Evolutionary conservation across 1,140 invertebrate genomes (phyloP).

Genomic region (Drosophila nigromelanica): DNA sequence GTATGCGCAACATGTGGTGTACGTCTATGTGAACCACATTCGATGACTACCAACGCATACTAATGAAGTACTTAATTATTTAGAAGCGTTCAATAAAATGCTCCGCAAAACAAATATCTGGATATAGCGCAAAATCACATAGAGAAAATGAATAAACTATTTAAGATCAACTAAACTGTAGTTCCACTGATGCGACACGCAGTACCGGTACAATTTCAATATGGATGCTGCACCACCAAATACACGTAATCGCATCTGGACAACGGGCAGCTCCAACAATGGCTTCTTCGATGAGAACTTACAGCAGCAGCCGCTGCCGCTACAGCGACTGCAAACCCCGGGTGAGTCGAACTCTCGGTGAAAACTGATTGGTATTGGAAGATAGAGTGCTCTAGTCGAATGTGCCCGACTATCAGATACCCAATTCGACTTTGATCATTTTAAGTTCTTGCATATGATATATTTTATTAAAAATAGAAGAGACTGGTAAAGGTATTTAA

Average conservation of each 20-base stretch:
- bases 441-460: no score
- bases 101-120: slow-evolving; percentile 50
- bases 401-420: no score
- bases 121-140: slow-evolving; percentile 43
- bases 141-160: slow-evolving; percentile 41
- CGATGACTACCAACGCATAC: slow-evolving; percentile 20
- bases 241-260: slow-evolving; percentile 63
- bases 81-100: slow-evolving; percentile 48
- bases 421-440: no score
- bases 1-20: slow-evolving; percentile 64
- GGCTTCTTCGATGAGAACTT: slow-evolving; percentile 65
- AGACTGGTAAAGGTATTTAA: no score
- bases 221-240: slow-evolving; percentile 42
- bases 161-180: slow-evolving; percentile 17
- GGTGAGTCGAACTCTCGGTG: slow-evolving; percentile 29
- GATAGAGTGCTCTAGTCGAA: no score
- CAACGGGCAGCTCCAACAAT: slow-evolving; percentile 60
- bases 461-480: no score
- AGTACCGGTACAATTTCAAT: slow-evolving; percentile 1
- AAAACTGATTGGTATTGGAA: no score
- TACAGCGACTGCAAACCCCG: slow-evolving; percentile 67
- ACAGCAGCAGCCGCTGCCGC: slow-evolving; percentile 59
- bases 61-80: slow-evolving; percentile 17
- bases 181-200: neutral
- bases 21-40: slow-evolving; percentile 52